Base-by-base conservation (phyloP, 2,888 invertebrate species). In the Pyralis farinalis region DNA sequence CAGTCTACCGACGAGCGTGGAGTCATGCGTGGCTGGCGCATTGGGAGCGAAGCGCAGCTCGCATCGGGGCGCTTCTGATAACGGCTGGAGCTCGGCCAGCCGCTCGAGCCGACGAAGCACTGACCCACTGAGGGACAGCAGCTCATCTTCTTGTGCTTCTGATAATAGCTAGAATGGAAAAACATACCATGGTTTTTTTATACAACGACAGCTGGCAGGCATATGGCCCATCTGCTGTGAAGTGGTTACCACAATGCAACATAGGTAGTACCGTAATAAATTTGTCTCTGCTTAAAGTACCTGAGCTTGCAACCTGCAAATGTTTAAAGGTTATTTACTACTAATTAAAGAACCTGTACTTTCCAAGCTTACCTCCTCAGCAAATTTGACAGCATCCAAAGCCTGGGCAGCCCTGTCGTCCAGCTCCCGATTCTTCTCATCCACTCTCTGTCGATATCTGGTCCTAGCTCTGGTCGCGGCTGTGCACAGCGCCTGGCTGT, bases 61-160 rank as follows among this genome's bases (percentile, higher is more conserved):
- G 40, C 73, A 63, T 7, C 66, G 65, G 1, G 81, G 75, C 0
- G 75, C 53, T 37, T 68, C 51, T 52, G 67, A 25, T 0, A 87
- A 68, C 1, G 85, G 69, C 49, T 86, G 90, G 22, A 91, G 82
- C 55, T 91, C 91, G 10, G 91, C 67, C 81, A 93, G 52, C 46
- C 84, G 85, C 58, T 94, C 93, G 48, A 95, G 82, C 34, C 94
- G 91, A 5, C 91, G 91, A 2, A 94, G 74, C 2, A 94, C 90
- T 0, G 93, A 89, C 11, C 90, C 91, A 40, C 92, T 91, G 40
- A 94, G 91, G 9, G 92, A 92, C 0, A 95, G 83, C 21, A 95
- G 88, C 78, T 95, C 95, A 10, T 93, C 92, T 54, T 94, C 93
- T 0, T 92, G 92, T 0, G 93, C 94, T 55, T 92, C 91, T 0